phyloP scores from a whole-genome alignment of 2,888 invertebrate species.

The Exephanes ischioxanthus region DNA sequence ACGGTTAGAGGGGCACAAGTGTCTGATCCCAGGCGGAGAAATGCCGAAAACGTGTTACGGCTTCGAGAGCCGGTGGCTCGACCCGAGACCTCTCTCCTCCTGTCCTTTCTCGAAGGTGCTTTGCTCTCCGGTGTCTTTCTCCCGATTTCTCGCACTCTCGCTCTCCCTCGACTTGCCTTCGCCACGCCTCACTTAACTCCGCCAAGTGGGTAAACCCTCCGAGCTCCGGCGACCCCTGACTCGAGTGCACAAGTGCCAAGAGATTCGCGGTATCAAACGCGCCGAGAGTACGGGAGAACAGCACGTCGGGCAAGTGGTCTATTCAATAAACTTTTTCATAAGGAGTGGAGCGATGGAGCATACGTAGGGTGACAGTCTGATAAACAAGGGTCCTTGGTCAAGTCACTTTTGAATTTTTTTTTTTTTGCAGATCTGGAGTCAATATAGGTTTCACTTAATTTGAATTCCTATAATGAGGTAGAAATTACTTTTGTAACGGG shows the following conservation, averaged over 20 bases:
- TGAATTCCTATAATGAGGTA: not conserved
- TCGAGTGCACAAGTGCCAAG: conserved; percentile 61
- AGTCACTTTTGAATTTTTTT: not conserved
- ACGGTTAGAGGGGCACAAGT: conserved; percentile 29
- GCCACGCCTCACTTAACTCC: conserved; percentile 64
- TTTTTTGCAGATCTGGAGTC: not conserved
- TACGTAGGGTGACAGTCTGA: not conserved
- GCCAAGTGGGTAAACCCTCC: conserved; percentile 61
- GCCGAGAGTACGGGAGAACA: conserved; percentile 12
- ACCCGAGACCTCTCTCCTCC: conserved; percentile 22
- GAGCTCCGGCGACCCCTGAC: conserved; percentile 32
- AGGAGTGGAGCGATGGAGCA: not conserved
- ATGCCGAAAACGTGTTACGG: conserved; percentile 66
- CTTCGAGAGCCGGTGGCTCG: conserved; percentile 49
- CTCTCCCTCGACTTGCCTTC: conserved; percentile 27
- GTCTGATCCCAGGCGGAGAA: conserved; percentile 57
- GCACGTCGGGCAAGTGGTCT: conserved; percentile 31
- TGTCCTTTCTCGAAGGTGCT: conserved; percentile 36
- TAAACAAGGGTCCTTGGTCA: not conserved
- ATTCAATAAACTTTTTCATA: conserved; percentile 37
- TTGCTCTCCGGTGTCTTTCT: conserved; percentile 26
- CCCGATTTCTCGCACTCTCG: conserved; percentile 19
- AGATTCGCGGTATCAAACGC: conserved; percentile 44
- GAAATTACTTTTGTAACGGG: too few species aligned
- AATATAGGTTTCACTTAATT: not conserved